Percentiles rank a stretch among this genome's conserved stretches.
Evolutionary conservation across 1,140 invertebrate species (phyloP).

Genomic region (Hestina assimilis): DNA sequence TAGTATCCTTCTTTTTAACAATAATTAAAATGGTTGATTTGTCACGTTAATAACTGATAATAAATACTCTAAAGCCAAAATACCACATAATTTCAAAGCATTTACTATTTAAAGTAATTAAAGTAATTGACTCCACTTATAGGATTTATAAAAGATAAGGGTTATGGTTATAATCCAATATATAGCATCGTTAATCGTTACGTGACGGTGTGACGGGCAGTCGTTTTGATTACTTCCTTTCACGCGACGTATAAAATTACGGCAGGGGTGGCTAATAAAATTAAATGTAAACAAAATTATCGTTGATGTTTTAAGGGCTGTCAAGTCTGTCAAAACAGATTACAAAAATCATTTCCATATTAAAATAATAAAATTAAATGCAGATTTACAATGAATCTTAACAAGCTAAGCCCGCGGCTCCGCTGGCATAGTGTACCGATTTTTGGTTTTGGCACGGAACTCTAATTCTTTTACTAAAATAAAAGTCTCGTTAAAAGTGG

Average conservation of each 20-base stretch:
- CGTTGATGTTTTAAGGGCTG: background rate
- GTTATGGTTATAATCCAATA: conserved; percentile 1
- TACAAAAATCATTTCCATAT: background rate
- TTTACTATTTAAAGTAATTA: background rate
- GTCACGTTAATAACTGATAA: no score
- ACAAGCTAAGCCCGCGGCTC: no score
- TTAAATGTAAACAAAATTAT: conserved; percentile 16
- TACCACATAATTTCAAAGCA: background rate
- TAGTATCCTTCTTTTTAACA: no score
- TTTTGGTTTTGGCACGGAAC: no score
- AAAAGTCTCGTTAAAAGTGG: no score
- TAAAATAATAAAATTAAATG: no score
- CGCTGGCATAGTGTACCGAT: no score
- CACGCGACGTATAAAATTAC: conserved; percentile 10
- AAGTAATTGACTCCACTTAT: background rate
- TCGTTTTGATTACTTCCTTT: conserved; percentile 18
- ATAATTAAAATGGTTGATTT: no score
- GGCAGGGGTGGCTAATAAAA: conserved; percentile 12
- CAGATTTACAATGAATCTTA: no score
- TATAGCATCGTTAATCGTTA: conserved; percentile 7
- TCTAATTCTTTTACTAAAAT: no score
- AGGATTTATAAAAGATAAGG: conserved; percentile 1
- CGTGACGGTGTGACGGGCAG: conserved; percentile 28
- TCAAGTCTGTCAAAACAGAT: background rate
- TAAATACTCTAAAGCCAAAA: no score